These are phyloP conservation scores for Phataginus tetradactyla DNA, from an alignment of 2,797 vertebrate genomes.

Conservation along the genomic window DNA sequence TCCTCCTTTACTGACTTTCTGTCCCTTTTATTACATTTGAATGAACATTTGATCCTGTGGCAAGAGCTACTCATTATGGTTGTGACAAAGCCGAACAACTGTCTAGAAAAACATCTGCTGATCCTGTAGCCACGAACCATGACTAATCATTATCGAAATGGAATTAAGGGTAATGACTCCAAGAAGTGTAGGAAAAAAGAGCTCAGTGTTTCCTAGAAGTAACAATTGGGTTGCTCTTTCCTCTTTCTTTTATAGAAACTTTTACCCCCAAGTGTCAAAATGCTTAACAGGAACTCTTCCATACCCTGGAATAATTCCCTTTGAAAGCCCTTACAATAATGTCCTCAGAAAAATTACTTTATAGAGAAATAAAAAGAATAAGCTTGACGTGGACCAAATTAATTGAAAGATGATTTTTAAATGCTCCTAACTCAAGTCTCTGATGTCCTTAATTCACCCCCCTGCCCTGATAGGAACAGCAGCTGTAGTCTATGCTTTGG, in stretches of 20 bases:
- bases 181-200: neutral
- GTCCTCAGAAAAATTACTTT: neutral
- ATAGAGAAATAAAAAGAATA: neutral
- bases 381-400: neutral
- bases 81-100: constrained; percentile 36
- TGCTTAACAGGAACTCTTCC: neutral
- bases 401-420: neutral
- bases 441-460: neutral
- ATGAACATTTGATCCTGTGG: constrained; percentile 18
- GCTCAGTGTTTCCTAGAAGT: neutral
- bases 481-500: neutral
- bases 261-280: constrained; percentile 26
- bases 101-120: constrained; percentile 61
- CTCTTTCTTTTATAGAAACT: neutral
- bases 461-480: neutral
- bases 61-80: constrained; percentile 3
- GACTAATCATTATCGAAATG: constrained; percentile 69
- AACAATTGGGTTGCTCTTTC: neutral
- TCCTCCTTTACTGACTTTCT: constrained; percentile 18
- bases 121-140: constrained; percentile 46
- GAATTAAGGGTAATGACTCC: constrained; percentile 55
- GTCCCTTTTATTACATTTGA: neutral
- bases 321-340: neutral
- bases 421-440: neutral
- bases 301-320: neutral